Percentiles rank a stretch among this genome's conserved stretches.
These are phyloP conservation scores for Mayetiola destructor DNA, from an alignment of 2,888 invertebrate genomes.

Conservation along the genomic window DNA sequence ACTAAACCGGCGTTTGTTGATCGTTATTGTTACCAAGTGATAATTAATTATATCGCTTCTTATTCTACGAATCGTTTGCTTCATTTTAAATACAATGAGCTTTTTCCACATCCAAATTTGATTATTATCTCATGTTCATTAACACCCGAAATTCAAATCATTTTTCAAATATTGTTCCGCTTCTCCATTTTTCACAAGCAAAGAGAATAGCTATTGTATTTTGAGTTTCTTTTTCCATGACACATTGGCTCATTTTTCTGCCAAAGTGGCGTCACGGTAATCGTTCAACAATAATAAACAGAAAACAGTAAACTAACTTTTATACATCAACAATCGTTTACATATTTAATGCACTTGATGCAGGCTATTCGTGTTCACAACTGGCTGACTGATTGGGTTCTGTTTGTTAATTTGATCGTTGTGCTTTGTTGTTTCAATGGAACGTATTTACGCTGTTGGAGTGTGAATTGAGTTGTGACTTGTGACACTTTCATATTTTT, in stretches of 20 bases:
- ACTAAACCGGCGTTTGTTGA: no score
- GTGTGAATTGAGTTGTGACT: no score
- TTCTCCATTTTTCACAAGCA: not conserved
- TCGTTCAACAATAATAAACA: no score
- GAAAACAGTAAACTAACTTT: not conserved
- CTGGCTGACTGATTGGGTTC: not conserved
- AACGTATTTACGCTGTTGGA: no score
- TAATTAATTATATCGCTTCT: conserved; percentile 9
- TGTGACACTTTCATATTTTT: no score
- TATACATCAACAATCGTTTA: not conserved
- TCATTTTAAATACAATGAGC: not conserved
- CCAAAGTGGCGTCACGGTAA: conserved; percentile 7
- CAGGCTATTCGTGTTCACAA: no score
- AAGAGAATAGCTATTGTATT: not conserved
- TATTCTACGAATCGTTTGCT: not conserved
- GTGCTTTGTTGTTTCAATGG: no score
- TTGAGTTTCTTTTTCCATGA: not conserved
- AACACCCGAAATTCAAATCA: not conserved
- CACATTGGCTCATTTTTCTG: not conserved
- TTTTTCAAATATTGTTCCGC: not conserved
- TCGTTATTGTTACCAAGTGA: not conserved
- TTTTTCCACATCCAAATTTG: no score
- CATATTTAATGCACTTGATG: not conserved
- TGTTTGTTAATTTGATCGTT: not conserved
- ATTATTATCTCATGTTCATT: not conserved